These are phyloP conservation scores for Sebastes taczanowskii DNA, from an alignment of 2,797 vertebrate species.

Conservation along the genomic window DNA sequence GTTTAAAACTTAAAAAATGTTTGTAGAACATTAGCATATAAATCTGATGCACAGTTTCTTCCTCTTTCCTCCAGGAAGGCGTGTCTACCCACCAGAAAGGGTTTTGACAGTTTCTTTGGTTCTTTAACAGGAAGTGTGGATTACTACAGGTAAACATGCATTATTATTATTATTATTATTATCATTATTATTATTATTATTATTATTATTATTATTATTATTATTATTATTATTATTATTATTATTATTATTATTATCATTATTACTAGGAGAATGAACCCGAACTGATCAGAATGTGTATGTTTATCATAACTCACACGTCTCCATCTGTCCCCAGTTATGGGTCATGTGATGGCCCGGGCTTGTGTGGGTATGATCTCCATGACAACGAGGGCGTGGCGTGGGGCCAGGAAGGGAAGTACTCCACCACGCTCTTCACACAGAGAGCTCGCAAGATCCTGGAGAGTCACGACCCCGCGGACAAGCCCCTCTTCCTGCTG, in stretches of 20 bases:
- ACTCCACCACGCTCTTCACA: slow-evolving; percentile 93
- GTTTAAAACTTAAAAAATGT: not conserved
- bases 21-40: not conserved
- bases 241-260: not conserved
- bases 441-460: slow-evolving; percentile 93
- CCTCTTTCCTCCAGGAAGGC: slow-evolving; percentile 56
- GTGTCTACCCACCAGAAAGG: slow-evolving; percentile 93
- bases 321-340: slow-evolving; percentile 74
- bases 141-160: slow-evolving; percentile 85
- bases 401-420: slow-evolving; percentile 92
- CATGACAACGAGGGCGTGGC: slow-evolving; percentile 92
- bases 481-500: slow-evolving; percentile 91
- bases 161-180: rapidly evolving
- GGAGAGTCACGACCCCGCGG: slow-evolving; percentile 81
- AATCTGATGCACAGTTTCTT: not conserved
- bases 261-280: not conserved
- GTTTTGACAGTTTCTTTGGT: slow-evolving; percentile 94
- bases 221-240: not conserved
- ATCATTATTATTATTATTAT: not conserved
- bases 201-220: not conserved
- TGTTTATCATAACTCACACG: not conserved
- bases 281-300: not conserved
- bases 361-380: slow-evolving; percentile 92
- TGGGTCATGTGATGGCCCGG: slow-evolving; percentile 91
- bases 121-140: slow-evolving; percentile 96